Evolutionary conservation across 1,140 invertebrate species (phyloP), one percentile per base, ranked within the genome.

Genomic region (Magallana angulata): DNA sequence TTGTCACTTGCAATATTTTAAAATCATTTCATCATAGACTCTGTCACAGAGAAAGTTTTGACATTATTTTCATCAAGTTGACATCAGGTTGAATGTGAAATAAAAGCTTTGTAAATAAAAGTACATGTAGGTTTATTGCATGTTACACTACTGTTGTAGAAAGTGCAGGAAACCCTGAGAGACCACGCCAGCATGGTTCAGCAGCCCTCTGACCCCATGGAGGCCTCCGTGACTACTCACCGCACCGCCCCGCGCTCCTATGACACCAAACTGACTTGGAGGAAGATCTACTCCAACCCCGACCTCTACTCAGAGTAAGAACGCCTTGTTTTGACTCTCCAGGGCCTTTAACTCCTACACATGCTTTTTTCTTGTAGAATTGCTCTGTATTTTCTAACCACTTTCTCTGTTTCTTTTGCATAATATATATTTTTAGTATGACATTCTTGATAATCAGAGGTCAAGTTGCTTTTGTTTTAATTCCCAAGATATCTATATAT

Each of bases 201-300:
- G 48, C 88, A 93, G 62, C 94, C 93, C 3, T 89, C 90, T n/a
- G 76, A 62, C 14, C 85, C 92, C 1, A 81, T 89, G 30, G 85
- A 91, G 18, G 92, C 91, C 5, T 89, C 90, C 8, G 92, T 94
- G 0, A 92, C 91, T 11, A 91, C 92, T 6, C 92, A 93, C 76
- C 87, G 88, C 18, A 89, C 91, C 48, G 60, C 87, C 1, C 88
- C 91, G 59, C 36, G 36, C 0, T 92, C 92, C 62, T 89, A 91
- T 85, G 94, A 93, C 83, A 94, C 94, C 18, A 88, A 80, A 57
- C 80, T 87, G 36, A 88, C 93, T 1, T 94, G 93, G 93, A 93
- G 91, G 84, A 94, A 94, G 85, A 94, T 95, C 85, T 94, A 94
- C 89, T 88, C 91, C 58, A 94, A 93, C 85, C 91, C 91, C 18